Evolutionary conservation across 2,888 invertebrate genomes (phyloP), one percentile per base, ranked within the genome.

Genomic region (Holacanthella duospinosa): DNA sequence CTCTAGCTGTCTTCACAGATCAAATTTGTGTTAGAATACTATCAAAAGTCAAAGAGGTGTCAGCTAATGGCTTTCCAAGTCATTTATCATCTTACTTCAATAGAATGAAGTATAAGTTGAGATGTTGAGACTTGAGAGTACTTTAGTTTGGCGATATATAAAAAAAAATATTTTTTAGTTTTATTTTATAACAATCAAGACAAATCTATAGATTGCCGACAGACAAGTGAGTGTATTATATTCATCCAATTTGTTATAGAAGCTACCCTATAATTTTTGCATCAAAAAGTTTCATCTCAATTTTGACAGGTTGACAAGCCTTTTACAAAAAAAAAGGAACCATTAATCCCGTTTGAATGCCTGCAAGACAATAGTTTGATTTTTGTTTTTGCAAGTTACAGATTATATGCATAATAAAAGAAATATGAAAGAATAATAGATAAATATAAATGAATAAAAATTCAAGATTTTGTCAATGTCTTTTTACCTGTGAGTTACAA

Each of bases 401-500:
- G n/a, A n/a, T n/a, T n/a, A n/a, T n/a, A n/a, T n/a, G n/a, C n/a
- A n/a, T n/a, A n/a, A n/a, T n/a, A n/a, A n/a, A n/a, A n/a, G n/a
- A n/a, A n/a, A n/a, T n/a, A n/a, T n/a, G n/a, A n/a, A n/a, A n/a
- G n/a, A n/a, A n/a, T n/a, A n/a, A n/a, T n/a, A n/a, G n/a, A n/a
- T n/a, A n/a, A n/a, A n/a, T n/a, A n/a, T n/a, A n/a, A n/a, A n/a
- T n/a, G n/a, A n/a, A n/a, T n/a, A n/a, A n/a, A n/a, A n/a, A n/a
- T n/a, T n/a, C n/a, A n/a, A n/a, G n/a, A n/a, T n/a, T n/a, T n/a
- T n/a, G n/a, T n/a, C n/a, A n/a, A n/a, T n/a, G n/a, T n/a, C n/a
- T n/a, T n/a, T 16, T 80, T 78, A 89, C 89, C 81, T 85, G 83
- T 69, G 84, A 85, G 77, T 88, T 89, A 77, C 90, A 90, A 75